A percentile compares a stretch with the other conserved stretches of the same genome.
Conservation (phyloP, 2,797 vertebrate species). For the Eulemur rubriventer region DNA sequence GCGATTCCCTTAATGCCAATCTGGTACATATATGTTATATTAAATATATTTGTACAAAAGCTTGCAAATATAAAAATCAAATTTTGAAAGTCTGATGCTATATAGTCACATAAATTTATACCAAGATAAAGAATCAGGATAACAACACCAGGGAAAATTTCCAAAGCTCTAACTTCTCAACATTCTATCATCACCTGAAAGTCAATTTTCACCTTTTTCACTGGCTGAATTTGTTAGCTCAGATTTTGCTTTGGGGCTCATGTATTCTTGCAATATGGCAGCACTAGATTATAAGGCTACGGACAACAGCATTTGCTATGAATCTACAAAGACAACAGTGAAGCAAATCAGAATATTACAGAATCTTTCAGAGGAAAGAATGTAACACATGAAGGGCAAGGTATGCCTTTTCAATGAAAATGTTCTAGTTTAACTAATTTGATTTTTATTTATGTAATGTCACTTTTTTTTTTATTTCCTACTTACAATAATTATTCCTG, state of each 20-base stretch:
- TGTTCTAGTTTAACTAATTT: background rate
- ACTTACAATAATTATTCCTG: background rate
- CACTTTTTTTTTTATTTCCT: background rate
- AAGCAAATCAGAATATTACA: slow-evolving; percentile 37
- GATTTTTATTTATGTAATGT: background rate
- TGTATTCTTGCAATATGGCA: slow-evolving; percentile 77
- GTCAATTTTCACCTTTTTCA: slow-evolving; percentile 90
- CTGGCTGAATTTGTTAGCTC: slow-evolving; percentile 86
- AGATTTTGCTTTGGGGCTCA: slow-evolving; percentile 83
- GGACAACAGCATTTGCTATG: slow-evolving; percentile 65
- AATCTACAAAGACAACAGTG: slow-evolving; percentile 75
- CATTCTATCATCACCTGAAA: slow-evolving; percentile 87
- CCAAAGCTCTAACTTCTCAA: slow-evolving; percentile 86
- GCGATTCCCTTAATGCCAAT: slow-evolving; percentile 16
- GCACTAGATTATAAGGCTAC: slow-evolving; percentile 75
- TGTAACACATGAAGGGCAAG: background rate
- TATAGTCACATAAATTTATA: slow-evolving; percentile 81
- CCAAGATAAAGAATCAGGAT: slow-evolving; percentile 78
- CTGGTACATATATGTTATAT: background rate
- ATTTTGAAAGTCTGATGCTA: slow-evolving; percentile 73
- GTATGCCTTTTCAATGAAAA: background rate
- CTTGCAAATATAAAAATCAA: slow-evolving; percentile 50
- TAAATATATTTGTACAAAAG: background rate
- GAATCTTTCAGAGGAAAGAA: slow-evolving; percentile 66
- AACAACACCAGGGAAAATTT: slow-evolving; percentile 81